Base-by-base conservation (phyloP, 2,797 vertebrate species). In the Hemitrygon akajei region DNA sequence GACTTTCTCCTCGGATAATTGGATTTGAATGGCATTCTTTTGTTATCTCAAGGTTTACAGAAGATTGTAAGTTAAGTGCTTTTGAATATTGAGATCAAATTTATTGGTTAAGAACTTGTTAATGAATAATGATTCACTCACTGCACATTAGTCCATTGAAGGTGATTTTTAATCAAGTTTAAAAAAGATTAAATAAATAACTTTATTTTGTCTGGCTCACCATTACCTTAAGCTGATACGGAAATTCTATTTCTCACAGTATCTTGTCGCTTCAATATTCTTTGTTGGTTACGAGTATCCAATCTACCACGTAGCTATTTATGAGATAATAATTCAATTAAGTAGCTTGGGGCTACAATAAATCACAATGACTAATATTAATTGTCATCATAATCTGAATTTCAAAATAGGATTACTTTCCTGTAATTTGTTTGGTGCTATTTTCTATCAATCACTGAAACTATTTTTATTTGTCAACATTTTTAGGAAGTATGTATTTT, bases 51-150 rank as follows among this genome's bases (percentile, higher is more conserved):
- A 91, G 66, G 71, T 93, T 93, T 93, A 0, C 3, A 30, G 40
- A 30, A 76, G 71, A 27, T 73, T 93, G n/a, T 75, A 93, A 93
- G 14, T 56, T 76, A 75, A 75, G 20, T 73, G 27, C 71, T 69
- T 76, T 75, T 93, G 71, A 75, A 93, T 76, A 93, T 93, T 93
- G 5, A 76, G 69, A 30, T 30, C 27, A 76, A 25, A 93, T 69
- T 30, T 27, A 93, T 58, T 47, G 40, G 71, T 93, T n/a, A 58
- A 56, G 27, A 56, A 56, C 40, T 6, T 76, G 34, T 58, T 93
- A n/a, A 93, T 93, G 40, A 56, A 76, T 93, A 56, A 75, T 93
- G 91, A 76, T 30, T 66, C 87, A 91, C 16, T 18, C 63, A 71
- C 3, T 37, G 5, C 6, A 12, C 40, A 58, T 86, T 25, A 75